Evolutionary conservation across 1,140 invertebrate genomes (phyloP).

Genomic region (Drosophila guanche): DNA sequence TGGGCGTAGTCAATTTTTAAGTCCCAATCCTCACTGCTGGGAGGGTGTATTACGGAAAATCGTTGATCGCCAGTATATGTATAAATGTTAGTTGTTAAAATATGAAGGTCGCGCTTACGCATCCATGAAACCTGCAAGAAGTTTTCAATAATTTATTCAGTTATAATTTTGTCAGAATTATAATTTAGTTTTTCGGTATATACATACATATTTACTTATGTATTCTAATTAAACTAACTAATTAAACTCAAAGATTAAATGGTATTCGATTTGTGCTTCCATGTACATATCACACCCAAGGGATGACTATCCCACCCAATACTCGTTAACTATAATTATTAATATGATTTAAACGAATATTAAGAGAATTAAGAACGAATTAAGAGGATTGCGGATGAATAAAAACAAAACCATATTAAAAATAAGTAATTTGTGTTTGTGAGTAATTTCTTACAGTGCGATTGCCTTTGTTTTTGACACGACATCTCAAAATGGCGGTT

Average conservation of each 20-base stretch:
- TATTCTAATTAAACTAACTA: too few relatives aligned
- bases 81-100: slow-evolving; percentile 92
- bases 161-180: neutral
- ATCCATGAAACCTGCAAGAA: slow-evolving; percentile 93
- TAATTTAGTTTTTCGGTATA: too few relatives aligned
- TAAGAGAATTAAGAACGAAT: too few relatives aligned
- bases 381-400: too few relatives aligned
- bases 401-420: too few relatives aligned
- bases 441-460: slow-evolving; percentile 87
- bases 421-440: neutral
- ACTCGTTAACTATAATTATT: too few relatives aligned
- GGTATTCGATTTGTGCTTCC: too few relatives aligned
- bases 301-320: too few relatives aligned
- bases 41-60: slow-evolving; percentile 92
- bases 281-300: too few relatives aligned
- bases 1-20: slow-evolving; percentile 95
- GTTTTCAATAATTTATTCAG: neutral
- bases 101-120: slow-evolving; percentile 94
- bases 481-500: slow-evolving; percentile 91
- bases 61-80: slow-evolving; percentile 94
- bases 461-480: slow-evolving; percentile 93
- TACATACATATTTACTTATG: too few relatives aligned
- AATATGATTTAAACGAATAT: too few relatives aligned
- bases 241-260: too few relatives aligned
- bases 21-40: slow-evolving; percentile 95